Evolutionary conservation across 2,888 invertebrate species (phyloP).

Genomic region (Willowsia nigromaculata): DNA sequence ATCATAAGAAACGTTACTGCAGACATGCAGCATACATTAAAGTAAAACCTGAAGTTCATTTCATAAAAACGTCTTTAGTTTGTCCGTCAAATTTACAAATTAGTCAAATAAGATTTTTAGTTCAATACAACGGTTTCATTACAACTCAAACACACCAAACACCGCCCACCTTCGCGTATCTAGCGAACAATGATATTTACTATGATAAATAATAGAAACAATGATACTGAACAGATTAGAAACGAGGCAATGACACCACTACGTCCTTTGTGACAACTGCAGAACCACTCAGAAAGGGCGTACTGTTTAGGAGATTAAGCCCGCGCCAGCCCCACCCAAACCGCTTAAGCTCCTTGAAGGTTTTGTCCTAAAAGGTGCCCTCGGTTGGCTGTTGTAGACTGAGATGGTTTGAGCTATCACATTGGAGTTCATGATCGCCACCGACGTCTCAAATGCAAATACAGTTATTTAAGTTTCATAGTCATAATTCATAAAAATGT

Average conservation of each 20-base stretch:
- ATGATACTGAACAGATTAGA: background rate
- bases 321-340: background rate
- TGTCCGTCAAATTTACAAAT: no score
- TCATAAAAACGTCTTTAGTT: no score
- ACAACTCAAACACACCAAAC: conserved; percentile 12
- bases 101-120: no score
- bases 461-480: background rate
- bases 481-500: background rate
- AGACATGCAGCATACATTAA: no score
- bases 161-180: conserved; percentile 21
- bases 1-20: no score
- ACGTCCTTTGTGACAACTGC: background rate
- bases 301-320: conserved; percentile 11
- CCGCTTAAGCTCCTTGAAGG: conserved; percentile 1
- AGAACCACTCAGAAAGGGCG: background rate
- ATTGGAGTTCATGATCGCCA: background rate
- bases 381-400: background rate
- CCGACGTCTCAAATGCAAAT: background rate
- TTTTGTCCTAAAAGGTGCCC: background rate
- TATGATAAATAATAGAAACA: background rate
- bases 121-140: no score
- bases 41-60: no score
- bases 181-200: background rate
- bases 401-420: background rate
- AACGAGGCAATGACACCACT: background rate